Conservation (phyloP, 2,113 vertebrate genomes). For the crab-eating macaque (Macaca fascicularis) region T2T-MFA8v1.1 NC_088391.1:15383001-15383500, state of each 20-base stretch:
- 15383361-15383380: neutral
- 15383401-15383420: neutral
- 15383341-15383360: accelerated
- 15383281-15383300: neutral
- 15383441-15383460: too few relatives aligned
- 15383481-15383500: neutral
- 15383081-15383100: neutral
- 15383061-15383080: too few relatives aligned
- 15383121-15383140: neutral
- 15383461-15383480: neutral
- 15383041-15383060: too few relatives aligned
- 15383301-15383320: neutral
- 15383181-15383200: neutral
- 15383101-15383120: neutral
- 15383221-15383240: neutral
- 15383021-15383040: too few relatives aligned
- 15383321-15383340: neutral
- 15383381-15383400: neutral
- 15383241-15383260: neutral
- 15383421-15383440: neutral
- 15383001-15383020: accelerated
- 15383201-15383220: neutral
- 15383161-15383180: neutral
- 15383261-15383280: neutral
- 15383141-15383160: neutral